Evolutionary conservation across 2,113 vertebrate genomes (phyloP), one percentile per base, ranked within the genome.

Genomic region (Campylomormyrus tamandua): DNA sequence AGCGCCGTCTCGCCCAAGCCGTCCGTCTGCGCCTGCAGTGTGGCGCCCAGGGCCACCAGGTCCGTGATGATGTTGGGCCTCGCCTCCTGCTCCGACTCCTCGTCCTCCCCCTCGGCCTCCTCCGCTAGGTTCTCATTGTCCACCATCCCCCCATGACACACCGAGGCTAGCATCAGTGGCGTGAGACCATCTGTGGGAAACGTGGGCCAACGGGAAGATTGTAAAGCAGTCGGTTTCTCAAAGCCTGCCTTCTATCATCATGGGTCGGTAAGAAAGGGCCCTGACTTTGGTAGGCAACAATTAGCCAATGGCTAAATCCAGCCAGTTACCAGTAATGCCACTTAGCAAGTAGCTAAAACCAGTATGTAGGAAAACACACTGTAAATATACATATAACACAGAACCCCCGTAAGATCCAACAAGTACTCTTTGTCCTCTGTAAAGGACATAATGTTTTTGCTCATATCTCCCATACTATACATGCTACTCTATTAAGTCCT

Each of bases 1-100:
- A 99, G 96, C 0, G 98, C 97, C 5, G 98, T 98, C 94, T 99
- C 98, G 2, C 98, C 98, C 0, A 98, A 98, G 21, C 98, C 96
- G 93, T 99, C 98, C 0, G 98, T 99, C 94, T 98, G 97, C 0
- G 98, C 96, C 93, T 97, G 96, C 35, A 99, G 94, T 83, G 96
- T 97, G 27, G 98, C 98, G 0, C 98, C 98, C 92, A 98, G 97
- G 77, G 96, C 92, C 70, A 99, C 98, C 90, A 99, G 92, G 92
- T 99, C 98, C 0, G 97, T 98, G 92, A 99, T 98, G 88, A 98
- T 96, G 87, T 97, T 98, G 0, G 97, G 97, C 0, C 96, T 96
- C 0, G 97, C 97, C 91, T 98, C 98, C 6, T 96, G 95, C 3
- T 92, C 94, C 0, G 94, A 95, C 24, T 98, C 98, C 10, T 96